Evolutionary conservation across 2,797 vertebrate genomes (phyloP), one percentile per base, ranked within the genome.

Genomic region (Limosa lapponica): DNA sequence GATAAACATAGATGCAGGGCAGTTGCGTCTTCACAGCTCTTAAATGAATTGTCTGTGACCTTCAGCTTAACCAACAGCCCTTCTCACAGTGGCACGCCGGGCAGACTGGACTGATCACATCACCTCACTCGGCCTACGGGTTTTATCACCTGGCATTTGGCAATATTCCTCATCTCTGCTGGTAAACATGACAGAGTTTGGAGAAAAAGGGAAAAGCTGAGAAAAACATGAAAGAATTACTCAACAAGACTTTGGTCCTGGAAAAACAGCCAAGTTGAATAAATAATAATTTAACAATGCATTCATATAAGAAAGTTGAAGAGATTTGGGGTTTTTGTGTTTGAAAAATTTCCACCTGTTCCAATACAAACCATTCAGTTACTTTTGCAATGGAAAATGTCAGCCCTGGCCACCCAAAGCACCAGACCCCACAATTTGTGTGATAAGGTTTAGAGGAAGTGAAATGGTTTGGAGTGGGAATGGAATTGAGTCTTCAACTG

Each of bases 321-420:
- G n/a, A 6, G 4, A 86, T 30, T 5, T 43, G 19, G 30, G 11
- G 1, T 0, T 27, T 70, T 24, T 18, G 17, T 8, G 3, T 44
- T 79, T 52, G 32, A 84, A 74, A 74, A 48, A 37, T 61, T 8
- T 32, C 37, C 16, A 44, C 32, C 16, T 51, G 18, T 72, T 90
- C 46, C 41, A 32, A 12, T 25, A 64, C 5, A 84, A 71, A 82
- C 13, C 16, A 61, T 15, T 77, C 25, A 62, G 58, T 52, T 58
- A 74, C 10, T 86, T 95, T 14, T 79, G 62, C 65, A 90, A 25
- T 32, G 19, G n/a, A 64, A 88, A 71, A 71, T 52, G 36, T 64
- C 43, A 55, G 13, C 8, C 52, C 34, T n/a, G 64, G 48, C 15
- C 39, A 89, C 13, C 2, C 34, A 58, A 70, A 83, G 28, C 3